Evolutionary conservation across 1,140 invertebrate species (phyloP).

Genomic region (Drosophila leontia): DNA sequence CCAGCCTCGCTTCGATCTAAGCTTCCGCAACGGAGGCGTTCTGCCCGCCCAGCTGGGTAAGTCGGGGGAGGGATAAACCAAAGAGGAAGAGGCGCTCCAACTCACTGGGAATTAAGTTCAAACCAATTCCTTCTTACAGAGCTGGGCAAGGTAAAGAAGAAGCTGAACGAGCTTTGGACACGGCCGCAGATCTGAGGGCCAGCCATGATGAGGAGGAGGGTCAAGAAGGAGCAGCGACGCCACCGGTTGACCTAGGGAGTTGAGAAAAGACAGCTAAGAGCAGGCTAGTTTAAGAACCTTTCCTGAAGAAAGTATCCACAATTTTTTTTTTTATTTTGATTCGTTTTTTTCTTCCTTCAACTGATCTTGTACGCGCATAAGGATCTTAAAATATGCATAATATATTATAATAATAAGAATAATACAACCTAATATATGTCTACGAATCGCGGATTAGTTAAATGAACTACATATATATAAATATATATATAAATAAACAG

Average conservation of each 20-base stretch:
- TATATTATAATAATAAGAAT: slow-evolving; percentile 30
- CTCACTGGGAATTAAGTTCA: slow-evolving; percentile 16
- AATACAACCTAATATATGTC: slow-evolving; percentile 38
- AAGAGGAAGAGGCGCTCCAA: not conserved
- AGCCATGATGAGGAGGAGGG: slow-evolving; percentile 25
- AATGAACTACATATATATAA: slow-evolving; percentile 29
- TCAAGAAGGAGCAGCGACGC: slow-evolving; percentile 41
- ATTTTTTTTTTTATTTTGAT: not conserved
- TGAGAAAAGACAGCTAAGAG: slow-evolving; percentile 55
- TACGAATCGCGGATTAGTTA: slow-evolving; percentile 45
- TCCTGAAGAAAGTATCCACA: slow-evolving; percentile 29
- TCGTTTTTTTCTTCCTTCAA: slow-evolving; percentile 36
- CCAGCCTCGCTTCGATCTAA: slow-evolving; percentile 75
- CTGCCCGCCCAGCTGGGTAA: slow-evolving; percentile 70
- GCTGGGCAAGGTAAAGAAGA: slow-evolving; percentile 79
- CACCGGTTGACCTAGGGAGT: slow-evolving; percentile 50
- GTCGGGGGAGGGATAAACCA: slow-evolving; percentile 1
- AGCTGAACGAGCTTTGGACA: slow-evolving; percentile 78
- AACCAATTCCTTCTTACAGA: slow-evolving; percentile 47
- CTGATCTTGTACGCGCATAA: slow-evolving; percentile 43
- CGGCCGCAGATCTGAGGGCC: slow-evolving; percentile 79
- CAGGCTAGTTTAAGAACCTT: slow-evolving; percentile 68
- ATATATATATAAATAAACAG: slow-evolving; percentile 18
- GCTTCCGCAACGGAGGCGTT: slow-evolving; percentile 64
- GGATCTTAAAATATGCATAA: slow-evolving; percentile 34